A percentile compares a stretch with the other conserved stretches of the same genome.
Evolutionary conservation across 2,888 invertebrate genomes (phyloP).

Genomic region (Trissoscelio sp.): DNA sequence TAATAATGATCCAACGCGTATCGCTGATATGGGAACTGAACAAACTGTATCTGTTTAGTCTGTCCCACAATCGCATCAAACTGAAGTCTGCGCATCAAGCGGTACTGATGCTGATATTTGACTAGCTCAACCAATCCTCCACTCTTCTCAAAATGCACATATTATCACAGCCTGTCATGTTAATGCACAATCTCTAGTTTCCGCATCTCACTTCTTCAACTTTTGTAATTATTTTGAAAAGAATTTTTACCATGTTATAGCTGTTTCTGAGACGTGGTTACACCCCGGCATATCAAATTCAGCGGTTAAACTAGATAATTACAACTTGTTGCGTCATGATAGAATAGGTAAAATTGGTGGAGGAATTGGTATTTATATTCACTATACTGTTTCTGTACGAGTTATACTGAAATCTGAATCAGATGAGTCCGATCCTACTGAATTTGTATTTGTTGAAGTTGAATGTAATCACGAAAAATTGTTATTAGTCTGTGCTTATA

Average conservation of each 20-base stretch:
- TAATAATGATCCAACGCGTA: too few species aligned
- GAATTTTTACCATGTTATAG: neutral
- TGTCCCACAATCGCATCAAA: too few species aligned
- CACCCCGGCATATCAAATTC: neutral
- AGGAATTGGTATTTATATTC: neutral
- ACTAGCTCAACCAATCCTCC: too few species aligned
- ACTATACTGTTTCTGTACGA: neutral
- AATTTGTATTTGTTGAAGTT: conserved; percentile 19
- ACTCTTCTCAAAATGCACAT: too few species aligned
- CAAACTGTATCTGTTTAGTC: too few species aligned
- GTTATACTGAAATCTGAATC: neutral
- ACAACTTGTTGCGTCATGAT: neutral
- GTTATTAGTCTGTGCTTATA: neutral
- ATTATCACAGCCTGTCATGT: too few species aligned
- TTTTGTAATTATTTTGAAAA: neutral
- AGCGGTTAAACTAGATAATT: neutral
- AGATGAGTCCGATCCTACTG: neutral
- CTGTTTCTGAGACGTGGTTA: neutral
- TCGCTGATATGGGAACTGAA: too few species aligned
- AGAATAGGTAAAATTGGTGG: neutral
- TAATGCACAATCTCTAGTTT: neutral
- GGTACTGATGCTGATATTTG: too few species aligned
- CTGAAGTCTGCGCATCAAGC: too few species aligned
- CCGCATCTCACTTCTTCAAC: neutral
- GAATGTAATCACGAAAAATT: neutral